Evolutionary conservation across 2,888 invertebrate species (phyloP).

Genomic region (Oxycera nigricornis): DNA sequence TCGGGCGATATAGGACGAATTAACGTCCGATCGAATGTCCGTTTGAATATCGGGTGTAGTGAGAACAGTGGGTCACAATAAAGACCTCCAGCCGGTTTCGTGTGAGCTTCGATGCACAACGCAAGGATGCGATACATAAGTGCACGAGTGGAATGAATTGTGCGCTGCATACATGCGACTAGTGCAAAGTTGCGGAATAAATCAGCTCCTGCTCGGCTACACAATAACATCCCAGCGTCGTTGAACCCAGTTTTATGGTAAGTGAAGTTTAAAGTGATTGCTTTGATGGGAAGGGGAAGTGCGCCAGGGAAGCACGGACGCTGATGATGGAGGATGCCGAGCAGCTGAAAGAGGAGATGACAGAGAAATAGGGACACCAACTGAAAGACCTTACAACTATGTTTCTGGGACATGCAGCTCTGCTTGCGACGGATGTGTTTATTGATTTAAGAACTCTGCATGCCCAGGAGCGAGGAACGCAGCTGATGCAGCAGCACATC

Average conservation of each 20-base stretch:
- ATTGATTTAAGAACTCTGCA: conserved; percentile 9
- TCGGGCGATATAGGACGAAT: background rate
- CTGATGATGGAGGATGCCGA: background rate
- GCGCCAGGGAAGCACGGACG: background rate
- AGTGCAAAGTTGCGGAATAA: conserved; percentile 10
- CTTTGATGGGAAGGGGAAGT: background rate
- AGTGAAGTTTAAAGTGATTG: conserved; percentile 10
- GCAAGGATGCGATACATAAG: background rate
- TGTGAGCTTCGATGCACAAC: background rate
- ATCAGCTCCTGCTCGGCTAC: background rate
- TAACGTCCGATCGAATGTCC: background rate
- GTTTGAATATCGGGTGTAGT: background rate
- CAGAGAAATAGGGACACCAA: background rate
- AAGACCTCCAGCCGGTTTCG: conserved; percentile 8
- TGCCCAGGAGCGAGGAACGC: background rate
- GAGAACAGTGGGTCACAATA: background rate
- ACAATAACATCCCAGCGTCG: background rate
- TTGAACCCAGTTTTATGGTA: background rate
- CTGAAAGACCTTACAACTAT: background rate
- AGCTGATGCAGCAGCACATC: background rate
- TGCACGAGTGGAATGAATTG: background rate
- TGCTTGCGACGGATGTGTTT: background rate
- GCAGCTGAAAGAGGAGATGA: background rate
- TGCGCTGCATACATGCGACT: background rate
- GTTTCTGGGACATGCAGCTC: background rate